Conservation (phyloP, 2,113 vertebrate species). For the Campylomormyrus tamandua region DNA sequence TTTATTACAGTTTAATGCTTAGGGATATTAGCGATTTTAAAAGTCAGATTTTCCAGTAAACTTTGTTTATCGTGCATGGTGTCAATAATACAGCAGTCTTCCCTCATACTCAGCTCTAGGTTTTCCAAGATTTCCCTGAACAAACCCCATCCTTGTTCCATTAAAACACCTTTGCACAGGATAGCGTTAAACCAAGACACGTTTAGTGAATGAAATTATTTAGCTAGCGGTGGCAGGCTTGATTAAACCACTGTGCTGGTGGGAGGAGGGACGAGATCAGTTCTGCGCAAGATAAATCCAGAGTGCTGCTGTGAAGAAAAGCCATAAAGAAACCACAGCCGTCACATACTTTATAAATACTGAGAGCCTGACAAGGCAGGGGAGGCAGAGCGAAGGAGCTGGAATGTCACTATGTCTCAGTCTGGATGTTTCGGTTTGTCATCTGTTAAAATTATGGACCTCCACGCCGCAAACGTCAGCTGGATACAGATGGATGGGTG, state of each 20-base stretch:
- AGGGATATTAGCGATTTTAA: background rate
- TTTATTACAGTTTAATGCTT: background rate
- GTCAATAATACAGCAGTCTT: background rate
- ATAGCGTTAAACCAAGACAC: slow-evolving; percentile 13
- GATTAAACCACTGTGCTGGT: slow-evolving; percentile 10
- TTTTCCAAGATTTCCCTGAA: background rate
- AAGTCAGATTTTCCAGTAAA: background rate
- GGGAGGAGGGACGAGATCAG: background rate
- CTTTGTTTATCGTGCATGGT: background rate
- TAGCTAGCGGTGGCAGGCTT: slow-evolving; percentile 12
- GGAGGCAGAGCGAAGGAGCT: background rate
- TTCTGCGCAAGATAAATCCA: slow-evolving; percentile 15
- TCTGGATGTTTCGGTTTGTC: background rate
- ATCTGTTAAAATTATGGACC: background rate
- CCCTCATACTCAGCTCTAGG: background rate
- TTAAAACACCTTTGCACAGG: slow-evolving; percentile 13
- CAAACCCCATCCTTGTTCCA: background rate
- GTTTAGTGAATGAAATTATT: slow-evolving; percentile 15
- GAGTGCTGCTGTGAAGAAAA: background rate
- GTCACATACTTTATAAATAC: background rate
- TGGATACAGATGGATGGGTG: background rate
- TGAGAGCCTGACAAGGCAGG: background rate
- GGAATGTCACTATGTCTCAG: background rate
- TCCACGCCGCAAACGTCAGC: background rate
- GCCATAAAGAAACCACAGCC: background rate